Base-by-base conservation (phyloP, 2,797 vertebrate species). In the Tiaroga cobitis region DNA sequence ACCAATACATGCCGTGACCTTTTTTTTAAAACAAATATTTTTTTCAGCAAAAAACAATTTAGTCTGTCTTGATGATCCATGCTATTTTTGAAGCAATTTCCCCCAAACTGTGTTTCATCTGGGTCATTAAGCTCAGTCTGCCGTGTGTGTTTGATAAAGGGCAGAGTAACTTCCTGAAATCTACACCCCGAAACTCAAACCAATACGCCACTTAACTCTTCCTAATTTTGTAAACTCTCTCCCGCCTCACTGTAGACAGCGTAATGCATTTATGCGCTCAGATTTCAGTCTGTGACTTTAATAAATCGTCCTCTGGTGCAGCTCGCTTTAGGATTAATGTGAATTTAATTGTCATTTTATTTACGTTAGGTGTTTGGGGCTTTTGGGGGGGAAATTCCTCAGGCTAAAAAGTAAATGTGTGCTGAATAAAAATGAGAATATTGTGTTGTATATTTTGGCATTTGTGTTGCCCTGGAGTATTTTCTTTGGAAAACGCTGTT, bases 261-360 rank as follows among this genome's bases (percentile, higher is more conserved):
- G 86, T 91, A 89, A 90, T 69, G 80, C 75, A 84, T 82, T 82
- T 78, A 86, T 80, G 54, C 46, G 73, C 86, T 89, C 90, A 80
- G 76, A 85, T 90, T 90, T 90, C 87, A 87, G 39, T 92, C 88
- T 82, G 84, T 93, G 83, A 82, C 87, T 88, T 83, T 54, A 87
- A 88, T 78, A 78, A 93, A 93, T 93, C 32, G 73, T 86, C 82
- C 92, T 88, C 89, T 39, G 34, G 89, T 89, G 91, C 54, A 79
- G 32, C 88, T 87, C 61, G 32, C 41, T 61, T 24, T 11, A 54
- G 85, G 88, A 94, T 93, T 93, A 91, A 93, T 94, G 93, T 92
- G 88, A 86, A 88, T 93, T 92, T 92, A 94, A 94, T 94, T 93
- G 91, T 76, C 80, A 86, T 85, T 92, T 93, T 93, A 89, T 90